phyloP scores from a whole-genome alignment of 2,888 invertebrate genomes.

The Mythimna vitellina region DNA sequence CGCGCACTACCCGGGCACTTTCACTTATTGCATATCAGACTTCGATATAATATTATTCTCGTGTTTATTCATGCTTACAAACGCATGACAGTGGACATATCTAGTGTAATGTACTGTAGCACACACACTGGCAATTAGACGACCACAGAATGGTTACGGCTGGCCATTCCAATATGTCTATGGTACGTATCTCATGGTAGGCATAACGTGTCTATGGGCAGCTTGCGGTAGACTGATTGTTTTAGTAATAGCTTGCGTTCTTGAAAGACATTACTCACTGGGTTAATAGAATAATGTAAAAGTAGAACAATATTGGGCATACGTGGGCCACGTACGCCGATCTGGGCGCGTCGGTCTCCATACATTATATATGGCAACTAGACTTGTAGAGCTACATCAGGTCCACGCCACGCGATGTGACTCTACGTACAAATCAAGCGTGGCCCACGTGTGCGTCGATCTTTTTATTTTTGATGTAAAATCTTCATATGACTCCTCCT shows the following conservation, averaged over 20 bases:
- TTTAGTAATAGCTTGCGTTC: constrained; percentile 9
- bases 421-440: too few species aligned
- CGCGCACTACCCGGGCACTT: too few species aligned
- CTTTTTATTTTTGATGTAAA: too few species aligned
- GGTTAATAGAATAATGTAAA: not conserved
- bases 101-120: constrained; percentile 5
- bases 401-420: too few species aligned
- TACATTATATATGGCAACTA: too few species aligned
- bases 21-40: not conserved
- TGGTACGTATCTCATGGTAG: too few species aligned
- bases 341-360: too few species aligned
- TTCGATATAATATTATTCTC: constrained; percentile 7
- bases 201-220: not conserved
- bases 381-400: too few species aligned
- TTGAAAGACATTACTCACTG: constrained; percentile 4
- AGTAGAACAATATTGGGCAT: too few species aligned
- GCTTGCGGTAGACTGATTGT: constrained; percentile 10
- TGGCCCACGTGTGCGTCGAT: too few species aligned
- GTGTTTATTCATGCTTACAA: constrained; percentile 23
- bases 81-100: constrained; percentile 14
- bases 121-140: constrained; percentile 19
- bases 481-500: too few species aligned
- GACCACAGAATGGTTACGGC: constrained; percentile 43
- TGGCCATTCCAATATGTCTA: constrained; percentile 11
- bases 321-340: too few species aligned